Percentiles rank a stretch among this genome's conserved stretches.
phyloP scores from a whole-genome alignment of 1,140 invertebrate species.

The Stenopsyche tienmushanensis region DNA sequence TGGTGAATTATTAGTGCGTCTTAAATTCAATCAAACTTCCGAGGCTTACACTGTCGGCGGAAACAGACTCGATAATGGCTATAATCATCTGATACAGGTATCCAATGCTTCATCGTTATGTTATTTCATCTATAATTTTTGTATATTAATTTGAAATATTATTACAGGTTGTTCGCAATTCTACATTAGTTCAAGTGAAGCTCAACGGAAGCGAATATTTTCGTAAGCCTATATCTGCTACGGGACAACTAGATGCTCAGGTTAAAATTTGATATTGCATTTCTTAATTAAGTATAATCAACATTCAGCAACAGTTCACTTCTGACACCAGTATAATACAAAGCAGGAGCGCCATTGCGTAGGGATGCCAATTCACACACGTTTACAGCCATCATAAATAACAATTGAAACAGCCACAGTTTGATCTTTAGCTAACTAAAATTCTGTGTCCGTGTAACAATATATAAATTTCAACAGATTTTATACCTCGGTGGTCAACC shows the following conservation, averaged over 20 bases:
- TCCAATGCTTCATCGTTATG: too few relatives aligned
- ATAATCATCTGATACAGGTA: conserved; percentile 82
- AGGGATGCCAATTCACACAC: too few relatives aligned
- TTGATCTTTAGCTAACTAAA: too few relatives aligned
- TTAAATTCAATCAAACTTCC: conserved; percentile 77
- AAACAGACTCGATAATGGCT: conserved; percentile 81
- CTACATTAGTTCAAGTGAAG: conserved; percentile 77
- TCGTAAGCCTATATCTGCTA: conserved; percentile 78
- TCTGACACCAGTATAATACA: too few relatives aligned
- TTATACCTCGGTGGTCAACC: conserved; percentile 79
- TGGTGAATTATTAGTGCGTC: conserved; percentile 74
- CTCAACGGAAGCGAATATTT: conserved; percentile 86
- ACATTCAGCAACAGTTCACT: neutral
- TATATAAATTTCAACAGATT: conserved; percentile 47
- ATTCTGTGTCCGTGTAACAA: neutral
- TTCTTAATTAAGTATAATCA: neutral
- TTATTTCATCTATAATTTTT: conserved; percentile 17
- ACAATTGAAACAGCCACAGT: neutral
- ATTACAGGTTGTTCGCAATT: conserved; percentile 70
- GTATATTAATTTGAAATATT: conserved; percentile 16
- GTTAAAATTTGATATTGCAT: conserved; percentile 41
- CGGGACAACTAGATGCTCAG: conserved; percentile 76
- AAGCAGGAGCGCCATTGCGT: too few relatives aligned
- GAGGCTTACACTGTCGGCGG: conserved; percentile 80
- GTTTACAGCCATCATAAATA: too few relatives aligned